Percentiles rank a stretch among this genome's conserved stretches.
Conservation (phyloP, 2,888 invertebrate species). For the Lasioglossum malachurum region DNA sequence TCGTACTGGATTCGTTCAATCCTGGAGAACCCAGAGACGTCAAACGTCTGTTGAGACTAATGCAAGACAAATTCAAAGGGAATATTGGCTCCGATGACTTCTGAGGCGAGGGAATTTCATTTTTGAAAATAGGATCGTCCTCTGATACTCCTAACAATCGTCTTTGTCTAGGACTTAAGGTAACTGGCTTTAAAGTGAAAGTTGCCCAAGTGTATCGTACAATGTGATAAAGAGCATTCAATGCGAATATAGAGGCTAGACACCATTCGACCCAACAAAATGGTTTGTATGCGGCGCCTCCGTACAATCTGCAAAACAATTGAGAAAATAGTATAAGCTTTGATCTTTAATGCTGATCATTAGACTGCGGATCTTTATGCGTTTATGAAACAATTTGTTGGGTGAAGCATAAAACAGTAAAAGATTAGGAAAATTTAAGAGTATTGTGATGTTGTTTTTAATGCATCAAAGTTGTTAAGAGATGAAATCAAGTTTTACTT, state of each 20-base stretch:
- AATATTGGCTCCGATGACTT: slow-evolving; percentile 70
- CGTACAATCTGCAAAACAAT: slow-evolving; percentile 74
- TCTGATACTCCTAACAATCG: slow-evolving; percentile 86
- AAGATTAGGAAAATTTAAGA: too few species aligned
- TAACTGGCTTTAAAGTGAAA: slow-evolving; percentile 84
- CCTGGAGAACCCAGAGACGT: slow-evolving; percentile 74
- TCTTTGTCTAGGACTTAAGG: slow-evolving; percentile 86
- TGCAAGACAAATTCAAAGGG: slow-evolving; percentile 77
- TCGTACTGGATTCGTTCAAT: slow-evolving; percentile 77
- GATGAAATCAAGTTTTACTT: too few species aligned
- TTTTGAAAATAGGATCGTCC: slow-evolving; percentile 79
- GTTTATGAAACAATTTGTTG: too few species aligned
- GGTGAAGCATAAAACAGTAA: too few species aligned
- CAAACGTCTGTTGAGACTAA: slow-evolving; percentile 78
- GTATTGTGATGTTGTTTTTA: too few species aligned
- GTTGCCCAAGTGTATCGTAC: slow-evolving; percentile 85
- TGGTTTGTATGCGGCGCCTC: slow-evolving; percentile 78
- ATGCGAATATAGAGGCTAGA: slow-evolving; percentile 83
- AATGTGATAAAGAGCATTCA: slow-evolving; percentile 86
- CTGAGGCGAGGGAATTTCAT: slow-evolving; percentile 60
- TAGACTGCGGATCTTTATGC: too few species aligned
- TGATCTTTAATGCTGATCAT: background rate
- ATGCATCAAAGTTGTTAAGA: too few species aligned
- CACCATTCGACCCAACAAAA: slow-evolving; percentile 81
- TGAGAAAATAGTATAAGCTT: background rate